These are phyloP conservation scores for Sialia sialis DNA, from an alignment of 2,113 vertebrate genomes.

Conservation along the genomic window DNA sequence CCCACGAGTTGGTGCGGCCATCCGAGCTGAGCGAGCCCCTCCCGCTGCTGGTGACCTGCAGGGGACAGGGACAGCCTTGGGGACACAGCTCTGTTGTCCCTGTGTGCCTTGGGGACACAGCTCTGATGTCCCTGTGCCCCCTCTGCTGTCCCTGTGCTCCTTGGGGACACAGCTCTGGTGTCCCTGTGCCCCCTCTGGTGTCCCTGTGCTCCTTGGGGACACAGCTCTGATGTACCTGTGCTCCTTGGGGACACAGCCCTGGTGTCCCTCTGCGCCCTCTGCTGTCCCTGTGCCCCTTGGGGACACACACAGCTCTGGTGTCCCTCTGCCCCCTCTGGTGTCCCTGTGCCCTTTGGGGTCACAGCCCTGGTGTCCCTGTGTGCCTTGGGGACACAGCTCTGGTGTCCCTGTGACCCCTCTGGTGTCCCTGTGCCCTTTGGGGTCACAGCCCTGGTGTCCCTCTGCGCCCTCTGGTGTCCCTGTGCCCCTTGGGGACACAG, in stretches of 20 bases:
- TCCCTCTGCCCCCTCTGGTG: too few species aligned
- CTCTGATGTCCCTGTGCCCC: too few species aligned
- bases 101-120: neutral
- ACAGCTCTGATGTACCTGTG: too few species aligned
- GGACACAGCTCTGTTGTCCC: neutral
- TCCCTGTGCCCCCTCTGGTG: neutral
- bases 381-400: too few species aligned
- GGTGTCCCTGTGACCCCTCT: too few species aligned
- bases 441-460: too few species aligned
- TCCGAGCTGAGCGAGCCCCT: conserved; percentile 55
- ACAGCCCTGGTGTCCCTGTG: too few species aligned
- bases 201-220: neutral
- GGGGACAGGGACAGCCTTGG: neutral
- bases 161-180: neutral
- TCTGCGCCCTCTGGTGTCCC: too few species aligned
- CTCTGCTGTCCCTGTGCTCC: too few species aligned
- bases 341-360: too few species aligned
- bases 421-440: too few species aligned
- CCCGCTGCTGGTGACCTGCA: conserved; percentile 36
- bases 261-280: neutral
- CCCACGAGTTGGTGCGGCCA: conserved; percentile 58
- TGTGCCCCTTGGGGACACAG: neutral
- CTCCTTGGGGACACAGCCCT: neutral
- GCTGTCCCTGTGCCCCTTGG: neutral
- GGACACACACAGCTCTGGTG: too few species aligned